Conservation (phyloP, 2,113 vertebrate species). For the Albula glossodonta region DNA sequence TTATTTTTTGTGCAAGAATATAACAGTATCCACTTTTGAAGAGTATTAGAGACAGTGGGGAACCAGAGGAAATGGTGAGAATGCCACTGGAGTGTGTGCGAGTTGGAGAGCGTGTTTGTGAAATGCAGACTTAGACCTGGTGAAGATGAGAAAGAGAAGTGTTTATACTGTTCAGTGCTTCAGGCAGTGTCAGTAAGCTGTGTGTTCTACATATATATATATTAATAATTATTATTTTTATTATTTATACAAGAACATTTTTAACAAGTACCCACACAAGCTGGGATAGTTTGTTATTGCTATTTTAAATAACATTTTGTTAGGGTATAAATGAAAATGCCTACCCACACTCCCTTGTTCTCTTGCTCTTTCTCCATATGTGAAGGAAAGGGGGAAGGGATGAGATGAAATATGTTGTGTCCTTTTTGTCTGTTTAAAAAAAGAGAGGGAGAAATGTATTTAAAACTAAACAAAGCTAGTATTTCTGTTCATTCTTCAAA, state of each 20-base stretch:
- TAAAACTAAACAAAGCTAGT: constrained; percentile 69
- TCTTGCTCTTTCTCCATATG: constrained; percentile 54
- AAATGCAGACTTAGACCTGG: constrained; percentile 36
- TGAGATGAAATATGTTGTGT: constrained; percentile 27
- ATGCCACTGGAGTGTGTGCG: constrained; percentile 60
- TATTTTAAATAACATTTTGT: constrained; percentile 65
- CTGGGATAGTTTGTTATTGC: constrained; percentile 62
- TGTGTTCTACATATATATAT: constrained; percentile 68
- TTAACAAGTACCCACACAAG: constrained; percentile 72
- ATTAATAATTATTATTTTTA: constrained; percentile 70
- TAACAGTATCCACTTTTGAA: constrained; percentile 67
- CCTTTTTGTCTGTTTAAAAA: constrained; percentile 58
- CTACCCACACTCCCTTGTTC: constrained; percentile 66
- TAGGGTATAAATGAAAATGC: constrained; percentile 65
- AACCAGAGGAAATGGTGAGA: constrained; percentile 41
- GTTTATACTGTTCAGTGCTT: constrained; percentile 56
- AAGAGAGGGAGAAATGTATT: constrained; percentile 57
- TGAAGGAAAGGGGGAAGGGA: constrained; percentile 20
- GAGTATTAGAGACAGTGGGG: constrained; percentile 8
- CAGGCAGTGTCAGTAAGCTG: constrained; percentile 62
- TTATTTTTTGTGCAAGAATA: constrained; percentile 63
- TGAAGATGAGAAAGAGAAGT: constrained; percentile 24
- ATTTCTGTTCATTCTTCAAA: constrained; percentile 72
- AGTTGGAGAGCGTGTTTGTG: constrained; percentile 50
- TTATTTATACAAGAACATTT: constrained; percentile 81